phyloP scores from a whole-genome alignment of 2,888 invertebrate species.

The Phortica magna region DNA sequence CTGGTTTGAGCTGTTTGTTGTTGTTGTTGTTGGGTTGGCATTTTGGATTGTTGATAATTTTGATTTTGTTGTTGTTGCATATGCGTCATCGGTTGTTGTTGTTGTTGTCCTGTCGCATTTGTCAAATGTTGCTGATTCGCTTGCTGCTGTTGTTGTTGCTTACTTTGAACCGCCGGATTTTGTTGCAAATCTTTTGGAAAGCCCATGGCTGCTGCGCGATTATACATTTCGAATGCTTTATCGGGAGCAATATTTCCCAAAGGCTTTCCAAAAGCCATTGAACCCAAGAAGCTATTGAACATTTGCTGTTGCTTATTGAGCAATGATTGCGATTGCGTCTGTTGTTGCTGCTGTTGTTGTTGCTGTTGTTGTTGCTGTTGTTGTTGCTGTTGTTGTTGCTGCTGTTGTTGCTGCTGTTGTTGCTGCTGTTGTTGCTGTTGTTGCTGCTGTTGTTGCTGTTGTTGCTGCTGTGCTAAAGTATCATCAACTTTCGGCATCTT shows the following conservation, averaged over 20 bases:
- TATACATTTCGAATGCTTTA: conserved; percentile 78
- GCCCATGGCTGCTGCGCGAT: conserved; percentile 76
- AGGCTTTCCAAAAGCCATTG: conserved; percentile 74
- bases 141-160: conserved; percentile 52
- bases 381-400: conserved; percentile 50
- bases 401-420: conserved; percentile 52
- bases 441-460: conserved; percentile 50
- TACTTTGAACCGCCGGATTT: conserved; percentile 32
- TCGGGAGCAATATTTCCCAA: conserved; percentile 74
- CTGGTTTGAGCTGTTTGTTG: conserved; percentile 46
- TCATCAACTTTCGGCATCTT: conserved; percentile 69
- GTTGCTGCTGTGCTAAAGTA: conserved; percentile 46
- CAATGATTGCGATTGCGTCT: conserved; percentile 53
- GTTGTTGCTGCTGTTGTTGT: conserved; percentile 49
- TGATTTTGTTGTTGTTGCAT: conserved; percentile 51
- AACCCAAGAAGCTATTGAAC: conserved; percentile 76
- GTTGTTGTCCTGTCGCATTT: conserved; percentile 47
- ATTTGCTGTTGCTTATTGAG: conserved; percentile 74
- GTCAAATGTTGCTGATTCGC: conserved; percentile 50
- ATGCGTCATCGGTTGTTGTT: conserved; percentile 49
- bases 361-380: conserved; percentile 51
- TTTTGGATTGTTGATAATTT: conserved; percentile 38
- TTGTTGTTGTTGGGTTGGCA: conserved; percentile 46
- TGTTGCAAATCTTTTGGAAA: conserved; percentile 74
- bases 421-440: conserved; percentile 52